Base-by-base conservation (phyloP, 2,888 invertebrate genomes). In the Polydrusus cervinus region DNA sequence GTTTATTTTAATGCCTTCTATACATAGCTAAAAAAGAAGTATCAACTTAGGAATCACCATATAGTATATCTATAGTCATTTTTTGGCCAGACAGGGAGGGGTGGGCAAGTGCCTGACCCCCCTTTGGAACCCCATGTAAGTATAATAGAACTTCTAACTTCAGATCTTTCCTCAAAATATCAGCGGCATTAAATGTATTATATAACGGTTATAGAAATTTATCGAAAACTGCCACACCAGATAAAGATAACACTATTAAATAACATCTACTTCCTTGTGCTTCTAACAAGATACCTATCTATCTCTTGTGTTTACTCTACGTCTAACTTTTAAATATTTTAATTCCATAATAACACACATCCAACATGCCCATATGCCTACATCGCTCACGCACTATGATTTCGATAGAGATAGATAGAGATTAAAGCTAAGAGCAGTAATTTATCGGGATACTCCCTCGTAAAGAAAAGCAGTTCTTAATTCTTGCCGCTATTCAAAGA, bases 401-500 rank as follows among this genome's bases (percentile, higher is more conserved):
- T 67, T 67, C 13, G 20, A 61, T 61, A 60, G 57, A 60, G 57
- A 60, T 60, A 60, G 57, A 60, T 60, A 25, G 51, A 73, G 73
- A 73, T 73, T 73, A 67, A 40, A 51, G 47, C 43, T 34, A 67
- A 73, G 61, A 25, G 51, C 30, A 67, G 71, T 71, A 18, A 67
- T 73, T 73, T 38, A 66, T 66, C 53, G 53, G 47, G 53, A 49
- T 60, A 68, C 74, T 64, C 62, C 67, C 74, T 69, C 69, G 62
- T 68, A 64, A 47, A 38, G 49, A 40, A 69, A 64, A 55, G 66
- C 40, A 51, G 45, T 64, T 62, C 64, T 64, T 71, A 71, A 57
- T 69, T 65, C 74, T 43, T 43, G 69, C 55, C 43, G 65, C 49
- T 67, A 62, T 53, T 75, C 67, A 71, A 71, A 71, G 66, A 69